These are phyloP conservation scores for Coenonympha arcania DNA, from an alignment of 2,888 invertebrate genomes.

Conservation along the genomic window DNA sequence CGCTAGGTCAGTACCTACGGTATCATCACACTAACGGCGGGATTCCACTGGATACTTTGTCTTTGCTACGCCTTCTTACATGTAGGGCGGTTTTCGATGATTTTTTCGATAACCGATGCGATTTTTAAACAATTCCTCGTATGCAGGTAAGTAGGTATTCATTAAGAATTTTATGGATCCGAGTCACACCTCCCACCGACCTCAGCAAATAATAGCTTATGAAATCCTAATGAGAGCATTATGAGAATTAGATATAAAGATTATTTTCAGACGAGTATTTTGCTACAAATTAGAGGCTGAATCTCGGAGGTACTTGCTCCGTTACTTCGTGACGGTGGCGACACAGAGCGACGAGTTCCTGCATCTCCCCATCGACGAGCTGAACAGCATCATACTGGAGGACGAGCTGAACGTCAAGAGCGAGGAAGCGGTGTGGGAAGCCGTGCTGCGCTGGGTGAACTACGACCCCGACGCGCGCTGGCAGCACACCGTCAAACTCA, in stretches of 20 bases:
- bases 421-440: conserved; percentile 91
- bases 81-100: no score
- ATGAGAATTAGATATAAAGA: not conserved
- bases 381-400: conserved; percentile 83
- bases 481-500: conserved; percentile 82
- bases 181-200: no score
- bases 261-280: conserved; percentile 75
- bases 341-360: conserved; percentile 83
- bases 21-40: no score
- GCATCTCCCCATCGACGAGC: conserved; percentile 80
- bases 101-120: no score
- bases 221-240: not conserved
- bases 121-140: no score
- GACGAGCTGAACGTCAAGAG: conserved; percentile 90
- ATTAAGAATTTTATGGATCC: no score
- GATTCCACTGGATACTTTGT: no score
- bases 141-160: no score
- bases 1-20: conserved; percentile 75
- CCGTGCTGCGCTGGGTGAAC: conserved; percentile 90
- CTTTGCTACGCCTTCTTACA: no score
- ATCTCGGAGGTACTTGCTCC: conserved; percentile 80
- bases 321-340: conserved; percentile 83
- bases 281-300: conserved; percentile 80
- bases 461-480: conserved; percentile 81
- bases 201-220: no score